Evolutionary conservation across 2,888 invertebrate species (phyloP), one percentile per base, ranked within the genome.

Genomic region (Ormyrus nitidulus): DNA sequence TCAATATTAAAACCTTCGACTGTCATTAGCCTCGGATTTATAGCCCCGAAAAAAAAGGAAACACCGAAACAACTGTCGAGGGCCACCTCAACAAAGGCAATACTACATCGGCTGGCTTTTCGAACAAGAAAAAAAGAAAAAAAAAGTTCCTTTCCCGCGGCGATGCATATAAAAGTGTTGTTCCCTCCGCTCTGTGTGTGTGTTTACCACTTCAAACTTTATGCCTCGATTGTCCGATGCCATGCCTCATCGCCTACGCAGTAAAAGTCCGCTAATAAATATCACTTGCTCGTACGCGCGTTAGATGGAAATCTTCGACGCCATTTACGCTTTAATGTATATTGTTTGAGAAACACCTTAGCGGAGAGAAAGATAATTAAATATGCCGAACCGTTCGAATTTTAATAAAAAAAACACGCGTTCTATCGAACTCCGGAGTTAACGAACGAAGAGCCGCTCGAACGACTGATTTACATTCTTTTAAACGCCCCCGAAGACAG

Each of bases 251-350:
- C 69, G 58, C 69, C 58, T 58, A 58, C 56, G 48, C 69, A 10
- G 46, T 48, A 48, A 70, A 58, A 58, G 69, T 56, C 69, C n/a
- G 13, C 54, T 56, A 70, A 70, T 70, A 58, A 70, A 70, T 70
- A 58, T 70, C 49, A 46, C 48, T 70, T 44, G 48, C 48, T 48
- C 69, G 69, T 46, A 13, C 58, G 7, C 19, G 48, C 11, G 34
- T 19, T 5, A 5, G 58, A 70, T 70, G 8, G 19, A 56, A 56
- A 69, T 48, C 58, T 69, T 69, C 13, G 9, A 51, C 51, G 46
- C 9, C 13, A 48, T 64, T 64, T 64, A n/a, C 19, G 19, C 19
- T n/a, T 49, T 64, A 9, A 48, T n/a, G 11, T 13, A 10, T 7
- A 13, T 59, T 34, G 34, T 59, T 59, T 59, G 2, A 3, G 56